These are phyloP conservation scores for Baryphthengus martii DNA, from an alignment of 2,113 vertebrate genomes.

Conservation along the genomic window DNA sequence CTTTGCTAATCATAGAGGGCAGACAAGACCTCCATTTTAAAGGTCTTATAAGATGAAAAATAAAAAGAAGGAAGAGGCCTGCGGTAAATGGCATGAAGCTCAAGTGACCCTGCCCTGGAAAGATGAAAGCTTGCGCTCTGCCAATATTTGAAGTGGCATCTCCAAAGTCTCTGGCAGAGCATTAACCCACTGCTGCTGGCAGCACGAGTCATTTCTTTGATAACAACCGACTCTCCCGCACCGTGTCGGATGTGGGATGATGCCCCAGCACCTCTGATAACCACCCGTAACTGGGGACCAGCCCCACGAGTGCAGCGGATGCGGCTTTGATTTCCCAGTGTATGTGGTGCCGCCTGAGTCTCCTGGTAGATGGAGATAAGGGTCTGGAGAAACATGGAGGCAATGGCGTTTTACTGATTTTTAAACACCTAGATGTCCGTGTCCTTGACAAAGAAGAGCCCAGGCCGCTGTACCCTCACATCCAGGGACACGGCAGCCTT, in stretches of 20 bases:
- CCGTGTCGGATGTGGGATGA: accelerated
- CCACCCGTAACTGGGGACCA: neutral
- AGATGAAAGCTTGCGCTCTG: neutral
- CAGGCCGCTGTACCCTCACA: neutral
- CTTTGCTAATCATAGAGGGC: conserved; percentile 14
- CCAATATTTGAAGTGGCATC: neutral
- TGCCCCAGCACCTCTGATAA: neutral
- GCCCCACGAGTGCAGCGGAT: accelerated
- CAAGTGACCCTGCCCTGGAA: neutral
- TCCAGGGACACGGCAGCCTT: neutral
- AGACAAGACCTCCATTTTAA: neutral
- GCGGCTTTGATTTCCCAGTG: neutral
- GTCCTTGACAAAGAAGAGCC: neutral
- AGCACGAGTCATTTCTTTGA: neutral
- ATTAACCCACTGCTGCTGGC: neutral
- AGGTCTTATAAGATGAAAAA: neutral
- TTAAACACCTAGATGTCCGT: neutral
- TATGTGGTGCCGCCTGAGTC: neutral
- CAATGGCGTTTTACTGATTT: neutral
- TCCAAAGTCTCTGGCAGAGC: neutral
- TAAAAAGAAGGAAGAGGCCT: neutral
- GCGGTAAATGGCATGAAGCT: neutral
- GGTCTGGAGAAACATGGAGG: neutral
- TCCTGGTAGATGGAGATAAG: neutral
- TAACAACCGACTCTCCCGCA: accelerated